Base-by-base conservation (phyloP, 2,797 vertebrate genomes). In the Phalloptychus januarius region DNA sequence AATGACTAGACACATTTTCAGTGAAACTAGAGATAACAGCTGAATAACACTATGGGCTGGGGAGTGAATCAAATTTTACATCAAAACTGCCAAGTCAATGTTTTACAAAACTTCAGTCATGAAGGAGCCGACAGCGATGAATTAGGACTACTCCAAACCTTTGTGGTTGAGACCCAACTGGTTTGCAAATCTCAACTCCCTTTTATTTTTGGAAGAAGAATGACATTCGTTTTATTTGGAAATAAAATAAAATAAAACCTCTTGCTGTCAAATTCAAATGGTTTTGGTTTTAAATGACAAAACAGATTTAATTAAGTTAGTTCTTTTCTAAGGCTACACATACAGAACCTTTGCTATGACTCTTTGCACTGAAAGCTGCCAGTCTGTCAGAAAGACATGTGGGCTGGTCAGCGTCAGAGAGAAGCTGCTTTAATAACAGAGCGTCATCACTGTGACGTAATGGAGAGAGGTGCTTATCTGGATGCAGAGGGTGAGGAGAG, bases 391-490 rank as follows among this genome's bases (percentile, higher is more conserved):
- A 25, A n/a, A 74, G 42, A 73, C 2, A n/a, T 74, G 15, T 58
- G 72, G 50, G 52, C 72, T 42, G 38, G 72, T 56, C n/a, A 54
- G 33, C 40, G 25, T 38, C 7, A 44, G 15, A 74, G 72, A 40
- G 38, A 73, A n/a, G 42, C 52, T 23, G 72, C 20, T 61, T 25
- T 61, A 75, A 61, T 61, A 61, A 61, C 50, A 28, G 36, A 67
- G 16, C 13, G 40, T 23, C 28, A 33, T 63, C 73, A 13, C 16
- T 23, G 42, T 61, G 73, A 75, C 13, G 42, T 61, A 75, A 58
- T 16, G 25, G 56, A 48, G 61, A 76, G 23, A 23, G 33, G 10
- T 69, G 58, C 11, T 69, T n/a, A 76, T 46, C 33, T 67, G 61
- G 18, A 28, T 69, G 36, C 38, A 13, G 8, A 31, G 42, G 54